Evolutionary conservation across 2,888 invertebrate genomes (phyloP).

Genomic region (Bhutanitis thaidina): DNA sequence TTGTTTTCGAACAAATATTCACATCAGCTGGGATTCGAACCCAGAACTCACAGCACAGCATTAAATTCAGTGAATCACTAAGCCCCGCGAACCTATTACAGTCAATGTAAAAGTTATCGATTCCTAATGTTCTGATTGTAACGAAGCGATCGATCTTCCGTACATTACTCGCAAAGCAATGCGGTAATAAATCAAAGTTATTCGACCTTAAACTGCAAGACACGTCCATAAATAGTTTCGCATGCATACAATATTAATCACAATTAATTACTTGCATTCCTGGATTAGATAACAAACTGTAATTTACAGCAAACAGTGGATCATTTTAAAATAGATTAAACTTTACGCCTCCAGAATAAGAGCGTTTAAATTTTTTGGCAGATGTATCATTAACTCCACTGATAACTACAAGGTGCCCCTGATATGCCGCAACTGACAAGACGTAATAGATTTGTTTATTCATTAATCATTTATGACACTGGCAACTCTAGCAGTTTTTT

Average conservation of each 20-base stretch:
- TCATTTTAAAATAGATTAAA: background rate
- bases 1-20: too few relatives aligned
- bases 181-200: background rate
- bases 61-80: too few relatives aligned
- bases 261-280: constrained; percentile 2
- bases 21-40: too few relatives aligned
- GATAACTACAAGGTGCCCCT: constrained; percentile 13
- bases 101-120: too few relatives aligned
- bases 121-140: too few relatives aligned
- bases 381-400: background rate
- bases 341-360: background rate
- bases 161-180: background rate
- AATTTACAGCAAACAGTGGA: background rate
- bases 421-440: constrained; percentile 11
- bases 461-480: background rate
- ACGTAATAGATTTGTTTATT: background rate
- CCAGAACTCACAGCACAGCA: too few relatives aligned
- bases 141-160: too few relatives aligned
- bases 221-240: background rate
- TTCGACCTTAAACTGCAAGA: background rate
- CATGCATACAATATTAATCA: constrained; percentile 7
- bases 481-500: background rate
- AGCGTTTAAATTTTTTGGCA: background rate
- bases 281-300: background rate
- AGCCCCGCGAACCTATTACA: too few relatives aligned